Conservation (phyloP, 2,113 vertebrate species). For the Hymenochirus boettgeri region DNA sequence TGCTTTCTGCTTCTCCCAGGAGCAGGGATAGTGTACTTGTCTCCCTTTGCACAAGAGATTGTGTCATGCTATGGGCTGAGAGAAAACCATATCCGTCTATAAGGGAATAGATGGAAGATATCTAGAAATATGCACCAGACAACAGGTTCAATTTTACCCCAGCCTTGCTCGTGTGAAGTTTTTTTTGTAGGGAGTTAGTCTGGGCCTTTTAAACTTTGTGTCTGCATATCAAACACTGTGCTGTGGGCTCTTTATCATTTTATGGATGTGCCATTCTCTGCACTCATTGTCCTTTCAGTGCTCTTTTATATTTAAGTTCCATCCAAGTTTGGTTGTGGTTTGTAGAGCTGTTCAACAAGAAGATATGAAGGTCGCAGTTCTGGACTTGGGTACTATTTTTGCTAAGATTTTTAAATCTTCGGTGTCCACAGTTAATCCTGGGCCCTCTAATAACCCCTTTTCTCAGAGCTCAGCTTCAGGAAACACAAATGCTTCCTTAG, state of each 20-base stretch:
- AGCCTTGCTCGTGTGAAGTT: too few relatives aligned
- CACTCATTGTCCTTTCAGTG: neutral
- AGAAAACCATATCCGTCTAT: too few relatives aligned
- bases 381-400: conserved; percentile 51
- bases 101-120: too few relatives aligned
- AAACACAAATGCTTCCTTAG: neutral
- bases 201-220: too few relatives aligned
- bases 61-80: neutral
- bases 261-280: neutral
- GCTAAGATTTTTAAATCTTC: conserved; percentile 54
- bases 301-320: neutral
- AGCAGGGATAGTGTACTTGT: conserved; percentile 4
- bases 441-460: neutral
- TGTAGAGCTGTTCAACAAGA: neutral
- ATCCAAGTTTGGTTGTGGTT: neutral
- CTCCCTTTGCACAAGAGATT: neutral
- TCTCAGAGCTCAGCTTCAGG: conserved; percentile 15
- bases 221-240: too few relatives aligned
- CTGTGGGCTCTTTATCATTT: neutral
- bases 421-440: conserved; percentile 5
- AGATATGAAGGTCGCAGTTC: conserved; percentile 54
- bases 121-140: too few relatives aligned
- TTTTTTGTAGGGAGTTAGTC: too few relatives aligned
- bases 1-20: conserved; percentile 26
- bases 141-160: too few relatives aligned